phyloP scores from a whole-genome alignment of 2,888 invertebrate species.

The Toxonevra muliebris region DNA sequence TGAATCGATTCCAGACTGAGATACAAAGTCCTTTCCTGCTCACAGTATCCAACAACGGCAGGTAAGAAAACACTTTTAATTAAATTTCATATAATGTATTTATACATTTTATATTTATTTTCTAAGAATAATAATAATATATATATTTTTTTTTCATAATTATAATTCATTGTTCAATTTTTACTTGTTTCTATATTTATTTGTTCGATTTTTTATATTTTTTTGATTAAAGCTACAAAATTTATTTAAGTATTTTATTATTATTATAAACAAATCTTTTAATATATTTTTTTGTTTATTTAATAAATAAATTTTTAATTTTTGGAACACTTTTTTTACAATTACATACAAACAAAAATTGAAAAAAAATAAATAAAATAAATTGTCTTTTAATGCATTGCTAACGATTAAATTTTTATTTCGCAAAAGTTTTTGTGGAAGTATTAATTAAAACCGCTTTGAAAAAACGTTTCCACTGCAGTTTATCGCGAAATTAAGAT shows the following conservation, averaged over 20 bases:
- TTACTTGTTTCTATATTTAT: constrained; percentile 29
- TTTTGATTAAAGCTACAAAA: constrained; percentile 26
- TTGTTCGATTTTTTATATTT: constrained; percentile 25
- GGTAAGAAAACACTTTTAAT: too few species aligned
- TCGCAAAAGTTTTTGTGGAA: neutral
- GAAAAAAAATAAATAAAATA: constrained; percentile 18
- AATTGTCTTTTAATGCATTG: constrained; percentile 20
- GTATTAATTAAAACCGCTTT: too few species aligned
- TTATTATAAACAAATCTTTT: too few species aligned
- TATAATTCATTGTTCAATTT: constrained; percentile 27
- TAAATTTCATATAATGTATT: constrained; percentile 8
- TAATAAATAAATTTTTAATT: too few species aligned
- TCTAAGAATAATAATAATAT: constrained; percentile 35
- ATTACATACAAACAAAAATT: constrained; percentile 12
- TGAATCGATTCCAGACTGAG: too few species aligned
- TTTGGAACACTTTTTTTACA: constrained; percentile 25
- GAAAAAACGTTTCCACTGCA: too few species aligned
- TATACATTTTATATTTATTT: constrained; percentile 24
- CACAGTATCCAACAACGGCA: too few species aligned
- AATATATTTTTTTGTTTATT: too few species aligned
- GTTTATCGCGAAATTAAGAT: neutral
- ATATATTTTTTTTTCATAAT: constrained; percentile 35
- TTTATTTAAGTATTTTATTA: neutral
- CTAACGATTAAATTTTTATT: constrained; percentile 7
- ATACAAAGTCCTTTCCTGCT: too few species aligned